These are phyloP conservation scores for Rhinoraja longicauda DNA, from an alignment of 2,797 vertebrate genomes.

Conservation along the genomic window DNA sequence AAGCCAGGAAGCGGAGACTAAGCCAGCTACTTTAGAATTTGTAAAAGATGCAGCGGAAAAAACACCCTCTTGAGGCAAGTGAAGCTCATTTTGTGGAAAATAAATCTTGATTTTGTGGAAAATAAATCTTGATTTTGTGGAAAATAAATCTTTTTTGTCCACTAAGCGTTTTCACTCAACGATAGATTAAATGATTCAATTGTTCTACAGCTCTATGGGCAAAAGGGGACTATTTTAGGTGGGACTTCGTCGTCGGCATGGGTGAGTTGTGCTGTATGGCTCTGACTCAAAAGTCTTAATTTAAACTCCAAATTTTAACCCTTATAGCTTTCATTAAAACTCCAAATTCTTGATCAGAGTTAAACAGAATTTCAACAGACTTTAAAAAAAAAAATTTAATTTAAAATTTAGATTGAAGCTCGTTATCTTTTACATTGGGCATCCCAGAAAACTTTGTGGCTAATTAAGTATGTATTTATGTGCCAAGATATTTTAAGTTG, in stretches of 20 bases:
- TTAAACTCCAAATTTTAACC: neutral
- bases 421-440: neutral
- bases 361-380: neutral
- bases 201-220: too few species aligned
- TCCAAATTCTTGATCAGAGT: neutral
- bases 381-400: too few species aligned
- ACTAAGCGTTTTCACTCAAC: neutral
- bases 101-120: neutral
- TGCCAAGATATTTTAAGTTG: too few species aligned
- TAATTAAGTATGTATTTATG: neutral
- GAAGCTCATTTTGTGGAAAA: neutral
- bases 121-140: neutral
- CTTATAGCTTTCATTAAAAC: too few species aligned
- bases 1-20: constrained; percentile 1
- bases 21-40: neutral
- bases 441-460: too few species aligned
- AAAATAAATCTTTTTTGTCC: neutral
- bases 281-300: neutral
- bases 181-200: neutral
- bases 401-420: neutral
- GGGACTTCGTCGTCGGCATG: too few species aligned
- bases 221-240: too few species aligned
- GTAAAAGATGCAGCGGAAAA: neutral
- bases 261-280: too few species aligned
- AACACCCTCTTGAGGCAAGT: constrained; percentile 24